phyloP scores from a whole-genome alignment of 2,888 invertebrate species.

The Heliconius charithonia region DNA sequence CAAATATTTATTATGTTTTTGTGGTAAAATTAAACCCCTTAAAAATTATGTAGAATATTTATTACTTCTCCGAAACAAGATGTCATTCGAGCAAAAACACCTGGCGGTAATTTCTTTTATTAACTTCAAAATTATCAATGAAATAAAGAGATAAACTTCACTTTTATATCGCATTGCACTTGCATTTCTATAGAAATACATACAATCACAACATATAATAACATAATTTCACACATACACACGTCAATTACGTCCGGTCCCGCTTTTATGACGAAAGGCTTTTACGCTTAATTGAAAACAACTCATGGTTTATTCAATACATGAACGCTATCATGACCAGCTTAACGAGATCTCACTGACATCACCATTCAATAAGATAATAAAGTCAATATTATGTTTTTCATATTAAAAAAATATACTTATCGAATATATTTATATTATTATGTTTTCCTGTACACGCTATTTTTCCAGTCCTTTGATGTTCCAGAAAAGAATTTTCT shows the following conservation, averaged over 20 bases:
- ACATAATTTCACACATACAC: conserved; percentile 38
- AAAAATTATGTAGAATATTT: too few relatives aligned
- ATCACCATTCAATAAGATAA: conserved; percentile 50
- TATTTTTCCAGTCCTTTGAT: background rate
- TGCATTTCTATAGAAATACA: background rate
- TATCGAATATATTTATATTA: background rate
- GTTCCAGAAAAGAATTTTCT: background rate
- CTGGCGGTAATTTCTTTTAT: background rate
- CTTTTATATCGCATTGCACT: background rate
- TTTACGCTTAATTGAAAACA: conserved; percentile 82
- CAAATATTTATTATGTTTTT: background rate
- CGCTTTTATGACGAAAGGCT: conserved; percentile 78
- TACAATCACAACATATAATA: background rate
- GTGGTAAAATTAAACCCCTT: too few relatives aligned
- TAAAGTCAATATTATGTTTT: conserved; percentile 22
- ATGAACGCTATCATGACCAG: conserved; percentile 63
- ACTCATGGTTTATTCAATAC: conserved; percentile 82
- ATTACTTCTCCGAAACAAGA: background rate
- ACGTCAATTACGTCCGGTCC: conserved; percentile 70
- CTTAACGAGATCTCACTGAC: conserved; percentile 61
- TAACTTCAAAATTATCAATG: background rate
- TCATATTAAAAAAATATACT: background rate
- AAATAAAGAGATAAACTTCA: background rate
- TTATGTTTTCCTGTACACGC: background rate
- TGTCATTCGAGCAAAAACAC: background rate